Base-by-base conservation (phyloP, 2,888 invertebrate species). In the Melinaea menophilus region DNA sequence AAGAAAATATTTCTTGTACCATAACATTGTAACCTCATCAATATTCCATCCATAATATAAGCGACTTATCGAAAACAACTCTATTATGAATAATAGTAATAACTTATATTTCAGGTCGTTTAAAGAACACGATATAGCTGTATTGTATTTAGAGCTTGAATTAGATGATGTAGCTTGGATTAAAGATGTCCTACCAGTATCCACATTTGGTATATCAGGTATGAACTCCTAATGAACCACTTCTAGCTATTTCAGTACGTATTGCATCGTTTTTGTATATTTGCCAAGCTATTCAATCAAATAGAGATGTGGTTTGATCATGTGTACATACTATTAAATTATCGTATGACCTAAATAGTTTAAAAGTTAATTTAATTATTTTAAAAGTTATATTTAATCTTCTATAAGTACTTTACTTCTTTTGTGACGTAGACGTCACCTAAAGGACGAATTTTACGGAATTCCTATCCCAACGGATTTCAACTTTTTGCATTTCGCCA, bases 151-250 rank as follows among this genome's bases (percentile, higher is more conserved):
- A 70, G 72, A 72, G 60, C 76, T 79, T 55, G 71, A 77, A 64
- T 71, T 79, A 57, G 65, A 73, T 72, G 77, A 84, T 68, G 72
- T 76, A 66, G 75, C 72, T 22, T 81, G 80, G 81, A 73, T 84
- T 57, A 76, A 76, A 45, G 71, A 70, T 60, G 64, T 84, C 57
- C 73, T 91, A 71, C 91, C 91, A 12, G 72, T 71, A 64, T 80
- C 79, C 13, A 79, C 81, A 31, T 87, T 90, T 65, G 91, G 90
- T 63, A 71, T 90, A 75, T 78, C 88, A 77, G 88, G 90, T 90
- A 73, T 70, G 70, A 71, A 71, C 70, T 69, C 62, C 57, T 68
- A 69, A 69, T 63, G 65, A 70, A 62, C 54, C 65, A 69, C 67
- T 69, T 67, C 61, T 66, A 63, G 64, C 65, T 55, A 69, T 66